phyloP scores from a whole-genome alignment of 2,113 vertebrate genomes.

The Sinocyclocheilus maitianheensis region DNA sequence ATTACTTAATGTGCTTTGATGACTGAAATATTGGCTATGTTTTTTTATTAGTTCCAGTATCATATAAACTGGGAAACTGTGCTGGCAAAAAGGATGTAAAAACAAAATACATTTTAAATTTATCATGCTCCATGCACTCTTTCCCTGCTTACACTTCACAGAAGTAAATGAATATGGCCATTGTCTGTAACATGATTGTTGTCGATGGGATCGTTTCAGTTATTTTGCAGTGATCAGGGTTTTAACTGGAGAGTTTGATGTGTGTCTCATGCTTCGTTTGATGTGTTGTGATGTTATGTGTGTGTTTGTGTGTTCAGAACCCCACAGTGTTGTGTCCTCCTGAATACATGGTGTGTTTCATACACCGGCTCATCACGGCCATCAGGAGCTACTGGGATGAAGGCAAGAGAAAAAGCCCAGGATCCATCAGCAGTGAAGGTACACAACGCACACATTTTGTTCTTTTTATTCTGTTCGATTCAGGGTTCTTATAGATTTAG shows the following conservation, averaged over 20 bases:
- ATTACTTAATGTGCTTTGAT: not conserved
- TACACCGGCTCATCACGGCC: conserved; percentile 90
- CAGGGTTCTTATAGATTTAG: too few relatives aligned
- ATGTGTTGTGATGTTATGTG: not conserved
- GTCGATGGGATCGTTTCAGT: not conserved
- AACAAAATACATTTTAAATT: not conserved
- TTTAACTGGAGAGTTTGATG: not conserved
- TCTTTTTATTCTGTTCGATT: too few relatives aligned
- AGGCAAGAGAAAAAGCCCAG: conserved; percentile 70
- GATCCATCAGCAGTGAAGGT: conserved; percentile 85
- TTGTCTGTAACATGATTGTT: not conserved
- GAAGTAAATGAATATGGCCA: not conserved
- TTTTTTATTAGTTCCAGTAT: too few relatives aligned
- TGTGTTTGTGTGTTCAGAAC: conserved; percentile 75
- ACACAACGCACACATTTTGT: not conserved
- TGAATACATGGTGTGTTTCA: conserved; percentile 98
- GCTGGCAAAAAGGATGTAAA: not conserved
- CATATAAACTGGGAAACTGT: not conserved
- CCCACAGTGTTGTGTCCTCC: conserved; percentile 90
- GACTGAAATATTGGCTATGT: not conserved
- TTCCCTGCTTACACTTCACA: not conserved
- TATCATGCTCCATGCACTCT: not conserved
- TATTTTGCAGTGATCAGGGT: not conserved
- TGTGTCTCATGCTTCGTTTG: not conserved
- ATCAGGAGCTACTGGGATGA: conserved; percentile 91